Percentiles rank a stretch among this genome's conserved stretches.
Conservation (phyloP, 2,888 invertebrate species). For the Sarcophaga rosellei region DNA sequence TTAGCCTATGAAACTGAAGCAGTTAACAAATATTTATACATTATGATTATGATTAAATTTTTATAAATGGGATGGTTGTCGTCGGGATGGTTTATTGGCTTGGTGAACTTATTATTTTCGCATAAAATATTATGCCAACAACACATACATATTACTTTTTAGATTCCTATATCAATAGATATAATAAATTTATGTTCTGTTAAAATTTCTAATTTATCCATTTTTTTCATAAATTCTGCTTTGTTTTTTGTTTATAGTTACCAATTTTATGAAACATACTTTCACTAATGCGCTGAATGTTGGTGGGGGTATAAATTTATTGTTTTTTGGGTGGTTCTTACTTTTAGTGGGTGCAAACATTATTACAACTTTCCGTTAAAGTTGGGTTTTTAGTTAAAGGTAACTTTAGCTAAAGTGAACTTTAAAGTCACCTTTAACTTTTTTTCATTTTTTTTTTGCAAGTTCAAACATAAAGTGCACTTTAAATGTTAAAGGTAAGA, state of each 20-base stretch:
- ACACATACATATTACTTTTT: not conserved
- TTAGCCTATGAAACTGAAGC: not conserved
- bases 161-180: not conserved
- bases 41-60: conserved; percentile 35
- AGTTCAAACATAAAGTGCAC: no score
- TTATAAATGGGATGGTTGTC: not conserved
- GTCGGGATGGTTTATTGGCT: not conserved
- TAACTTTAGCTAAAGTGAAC: no score
- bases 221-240: not conserved
- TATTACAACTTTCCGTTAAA: no score
- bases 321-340: conserved; percentile 61
- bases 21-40: conserved; percentile 14
- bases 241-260: not conserved
- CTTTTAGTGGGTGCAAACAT: no score
- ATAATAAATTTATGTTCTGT: not conserved
- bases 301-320: not conserved
- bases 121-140: not conserved
- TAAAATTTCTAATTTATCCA: no score
- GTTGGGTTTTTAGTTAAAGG: no score
- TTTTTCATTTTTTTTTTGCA: no score
- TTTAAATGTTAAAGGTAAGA: no score
- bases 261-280: not conserved
- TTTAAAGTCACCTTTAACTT: no score
- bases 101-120: not conserved
- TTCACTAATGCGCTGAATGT: not conserved